Conservation (phyloP, 2,888 invertebrate species). For the Drosophila mulleri region DNA sequence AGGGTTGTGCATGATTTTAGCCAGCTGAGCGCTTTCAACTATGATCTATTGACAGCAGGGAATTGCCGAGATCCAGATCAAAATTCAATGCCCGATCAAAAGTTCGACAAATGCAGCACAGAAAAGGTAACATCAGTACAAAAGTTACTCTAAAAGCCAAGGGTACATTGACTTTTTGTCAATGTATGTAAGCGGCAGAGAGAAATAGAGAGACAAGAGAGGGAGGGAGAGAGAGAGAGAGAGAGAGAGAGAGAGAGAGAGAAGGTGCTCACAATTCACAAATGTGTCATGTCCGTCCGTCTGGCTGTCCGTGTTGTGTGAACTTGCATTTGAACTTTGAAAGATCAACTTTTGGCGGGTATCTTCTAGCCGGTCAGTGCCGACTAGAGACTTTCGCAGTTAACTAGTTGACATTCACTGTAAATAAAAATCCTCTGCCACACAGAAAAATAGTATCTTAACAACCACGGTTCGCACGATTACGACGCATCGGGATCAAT, state of each 20-base stretch:
- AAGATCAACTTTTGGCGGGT: neutral
- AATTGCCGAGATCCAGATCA: neutral
- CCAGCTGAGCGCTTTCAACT: constrained; percentile 17
- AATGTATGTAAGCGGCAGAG: neutral
- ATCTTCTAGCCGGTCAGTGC: neutral
- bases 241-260: neutral
- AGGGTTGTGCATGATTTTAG: constrained; percentile 44
- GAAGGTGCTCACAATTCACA: neutral
- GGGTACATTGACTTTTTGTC: neutral
- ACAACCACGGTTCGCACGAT: constrained; percentile 34
- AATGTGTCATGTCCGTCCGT: neutral
- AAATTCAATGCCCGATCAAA: neutral
- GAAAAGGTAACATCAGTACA: constrained; percentile 15
- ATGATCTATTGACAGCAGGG: neutral
- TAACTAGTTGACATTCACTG: neutral
- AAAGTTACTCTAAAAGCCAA: neutral
- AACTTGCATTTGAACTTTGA: neutral
- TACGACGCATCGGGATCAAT: constrained; percentile 42
- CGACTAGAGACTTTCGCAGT: neutral
- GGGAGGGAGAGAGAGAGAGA: neutral
- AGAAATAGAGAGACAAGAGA: neutral
- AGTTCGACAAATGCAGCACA: neutral
- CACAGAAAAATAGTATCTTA: constrained; percentile 17
- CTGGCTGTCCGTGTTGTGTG: neutral
- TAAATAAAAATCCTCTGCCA: neutral